Evolutionary conservation across 2,888 invertebrate species (phyloP).

Genomic region (Schizaphis graminum): DNA sequence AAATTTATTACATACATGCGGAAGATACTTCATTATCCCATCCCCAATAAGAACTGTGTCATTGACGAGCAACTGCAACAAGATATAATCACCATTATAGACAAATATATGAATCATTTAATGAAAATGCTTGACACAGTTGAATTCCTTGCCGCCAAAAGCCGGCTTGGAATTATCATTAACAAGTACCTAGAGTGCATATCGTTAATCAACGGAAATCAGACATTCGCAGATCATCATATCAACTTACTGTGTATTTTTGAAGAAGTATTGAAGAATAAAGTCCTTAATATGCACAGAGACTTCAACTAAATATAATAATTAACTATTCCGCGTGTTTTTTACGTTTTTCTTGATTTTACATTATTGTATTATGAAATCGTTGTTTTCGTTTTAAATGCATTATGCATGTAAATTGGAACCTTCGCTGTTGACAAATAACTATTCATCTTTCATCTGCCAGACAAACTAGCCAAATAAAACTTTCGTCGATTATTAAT

Average conservation of each 20-base stretch:
- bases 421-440: neutral
- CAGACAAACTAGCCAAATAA: neutral
- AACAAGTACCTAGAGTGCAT: constrained; percentile 15
- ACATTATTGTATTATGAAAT: neutral
- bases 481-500: neutral
- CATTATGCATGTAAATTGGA: neutral
- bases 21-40: constrained; percentile 34
- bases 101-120: neutral
- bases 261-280: neutral
- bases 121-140: neutral
- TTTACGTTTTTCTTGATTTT: neutral
- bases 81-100: constrained; percentile 26
- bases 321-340: neutral
- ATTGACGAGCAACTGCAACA: neutral
- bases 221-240: neutral
- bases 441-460: neutral
- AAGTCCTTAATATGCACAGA: neutral
- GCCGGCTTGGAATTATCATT: neutral
- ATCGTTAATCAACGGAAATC: neutral
- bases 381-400: neutral
- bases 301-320: neutral
- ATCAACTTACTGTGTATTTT: neutral
- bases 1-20: neutral
- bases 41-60: constrained; percentile 47
- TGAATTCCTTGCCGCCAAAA: neutral